A percentile compares a stretch with the other conserved stretches of the same genome.
Conservation (phyloP, 2,797 vertebrate species). For the Harpagifer antarcticus region DNA sequence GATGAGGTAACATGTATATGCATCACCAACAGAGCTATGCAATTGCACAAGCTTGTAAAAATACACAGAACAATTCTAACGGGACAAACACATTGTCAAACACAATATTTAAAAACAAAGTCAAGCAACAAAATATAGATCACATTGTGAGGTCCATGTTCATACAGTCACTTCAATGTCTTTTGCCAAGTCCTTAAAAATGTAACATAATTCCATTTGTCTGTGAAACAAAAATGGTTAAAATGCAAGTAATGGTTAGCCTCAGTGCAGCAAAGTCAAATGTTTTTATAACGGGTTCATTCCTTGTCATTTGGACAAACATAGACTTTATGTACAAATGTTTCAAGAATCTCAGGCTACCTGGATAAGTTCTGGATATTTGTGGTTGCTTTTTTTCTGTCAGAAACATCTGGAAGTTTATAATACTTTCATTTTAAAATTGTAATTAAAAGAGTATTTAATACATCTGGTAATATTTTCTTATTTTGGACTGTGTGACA, state of each 20-base stretch:
- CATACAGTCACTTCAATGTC: neutral
- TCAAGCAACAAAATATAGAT: neutral
- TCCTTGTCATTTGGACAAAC: slow-evolving; percentile 14
- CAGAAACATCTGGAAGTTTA: neutral
- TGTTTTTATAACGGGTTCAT: slow-evolving; percentile 2
- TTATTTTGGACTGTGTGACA: neutral
- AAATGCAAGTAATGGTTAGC: neutral
- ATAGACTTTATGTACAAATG: slow-evolving; percentile 7
- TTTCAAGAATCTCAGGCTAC: slow-evolving; percentile 63
- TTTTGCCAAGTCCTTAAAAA: neutral
- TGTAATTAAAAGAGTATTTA: neutral
- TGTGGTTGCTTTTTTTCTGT: slow-evolving; percentile 11
- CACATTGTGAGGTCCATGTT: slow-evolving; percentile 11
- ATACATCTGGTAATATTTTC: neutral
- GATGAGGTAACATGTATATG: slow-evolving; percentile 13
- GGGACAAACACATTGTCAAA: neutral
- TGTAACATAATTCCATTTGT: neutral
- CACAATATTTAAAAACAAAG: neutral
- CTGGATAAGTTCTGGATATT: slow-evolving; percentile 35
- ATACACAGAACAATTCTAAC: neutral
- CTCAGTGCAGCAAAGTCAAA: slow-evolving; percentile 36
- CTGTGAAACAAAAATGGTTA: neutral
- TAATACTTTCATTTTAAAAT: slow-evolving; percentile 2
- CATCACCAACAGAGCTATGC: neutral
- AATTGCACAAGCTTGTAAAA: slow-evolving; percentile 6